Conservation (phyloP, 1,140 invertebrate species). For the Bombus terrestris region DNA sequence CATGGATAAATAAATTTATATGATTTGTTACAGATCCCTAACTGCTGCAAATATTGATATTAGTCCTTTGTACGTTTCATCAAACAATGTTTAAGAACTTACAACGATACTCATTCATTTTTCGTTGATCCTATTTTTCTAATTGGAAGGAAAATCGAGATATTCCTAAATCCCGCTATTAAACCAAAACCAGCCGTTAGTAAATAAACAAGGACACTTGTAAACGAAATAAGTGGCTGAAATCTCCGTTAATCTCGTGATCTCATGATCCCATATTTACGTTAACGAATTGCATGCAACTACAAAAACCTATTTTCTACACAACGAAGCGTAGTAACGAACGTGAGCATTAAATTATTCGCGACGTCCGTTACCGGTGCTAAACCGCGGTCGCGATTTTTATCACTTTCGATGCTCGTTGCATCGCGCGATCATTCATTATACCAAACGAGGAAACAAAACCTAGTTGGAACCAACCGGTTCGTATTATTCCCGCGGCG, state of each 20-base stretch:
- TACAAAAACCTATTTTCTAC: too few species aligned
- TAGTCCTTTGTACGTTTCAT: too few species aligned
- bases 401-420: constrained; percentile 10
- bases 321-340: neutral
- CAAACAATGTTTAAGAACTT: too few species aligned
- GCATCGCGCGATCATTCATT: neutral
- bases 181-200: too few species aligned
- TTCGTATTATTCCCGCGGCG: neutral
- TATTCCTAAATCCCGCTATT: too few species aligned
- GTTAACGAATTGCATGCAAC: too few species aligned
- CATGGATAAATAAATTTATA: too few species aligned
- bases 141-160: neutral
- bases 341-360: constrained; percentile 24
- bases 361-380: neutral
- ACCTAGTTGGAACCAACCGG: neutral
- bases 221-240: neutral
- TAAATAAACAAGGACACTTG: neutral
- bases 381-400: constrained; percentile 5
- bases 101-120: too few species aligned
- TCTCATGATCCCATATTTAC: neutral
- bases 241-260: neutral
- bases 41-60: too few species aligned
- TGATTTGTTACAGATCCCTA: too few species aligned
- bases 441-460: neutral
- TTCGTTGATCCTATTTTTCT: too few species aligned